These are phyloP conservation scores for Anthoscopus minutus DNA, from an alignment of 2,113 vertebrate genomes.

Conservation along the genomic window DNA sequence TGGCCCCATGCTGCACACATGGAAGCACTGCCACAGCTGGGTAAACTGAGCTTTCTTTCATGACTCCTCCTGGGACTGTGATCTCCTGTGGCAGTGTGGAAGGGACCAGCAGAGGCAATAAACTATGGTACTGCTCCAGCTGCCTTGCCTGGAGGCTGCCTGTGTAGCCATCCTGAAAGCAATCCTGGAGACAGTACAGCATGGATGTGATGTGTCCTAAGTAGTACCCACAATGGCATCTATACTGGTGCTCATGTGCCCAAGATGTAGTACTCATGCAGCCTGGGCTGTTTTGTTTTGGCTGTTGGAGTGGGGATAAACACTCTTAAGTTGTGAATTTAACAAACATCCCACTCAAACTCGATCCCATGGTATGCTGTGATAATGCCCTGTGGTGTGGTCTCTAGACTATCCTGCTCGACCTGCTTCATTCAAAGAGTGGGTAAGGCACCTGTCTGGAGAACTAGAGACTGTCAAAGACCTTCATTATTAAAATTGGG, in stretches of 20 bases:
- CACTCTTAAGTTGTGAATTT: not conserved
- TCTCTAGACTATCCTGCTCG: not conserved
- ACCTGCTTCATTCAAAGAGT: not conserved
- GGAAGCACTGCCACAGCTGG: not conserved
- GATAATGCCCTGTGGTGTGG: not conserved
- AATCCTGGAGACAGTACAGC: fast-evolving
- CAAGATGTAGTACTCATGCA: not conserved
- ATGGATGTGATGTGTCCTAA: not conserved
- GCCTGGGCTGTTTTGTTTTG: not conserved
- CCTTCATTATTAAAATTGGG: not conserved
- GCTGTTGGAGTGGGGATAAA: not conserved
- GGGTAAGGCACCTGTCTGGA: not conserved
- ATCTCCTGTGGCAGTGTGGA: not conserved
- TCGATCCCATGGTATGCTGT: not conserved
- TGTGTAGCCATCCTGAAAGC: not conserved
- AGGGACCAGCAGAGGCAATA: not conserved
- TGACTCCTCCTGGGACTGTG: not conserved
- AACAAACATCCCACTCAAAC: not conserved
- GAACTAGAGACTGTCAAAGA: not conserved
- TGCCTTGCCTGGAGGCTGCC: not conserved
- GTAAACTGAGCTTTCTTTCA: not conserved
- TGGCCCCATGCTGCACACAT: not conserved
- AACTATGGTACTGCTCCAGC: not conserved
- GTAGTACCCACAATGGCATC: not conserved
- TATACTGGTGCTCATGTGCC: fast-evolving